Evolutionary conservation across 2,888 invertebrate genomes (phyloP), one percentile per base, ranked within the genome.

Genomic region (Drosophila neotestacea): DNA sequence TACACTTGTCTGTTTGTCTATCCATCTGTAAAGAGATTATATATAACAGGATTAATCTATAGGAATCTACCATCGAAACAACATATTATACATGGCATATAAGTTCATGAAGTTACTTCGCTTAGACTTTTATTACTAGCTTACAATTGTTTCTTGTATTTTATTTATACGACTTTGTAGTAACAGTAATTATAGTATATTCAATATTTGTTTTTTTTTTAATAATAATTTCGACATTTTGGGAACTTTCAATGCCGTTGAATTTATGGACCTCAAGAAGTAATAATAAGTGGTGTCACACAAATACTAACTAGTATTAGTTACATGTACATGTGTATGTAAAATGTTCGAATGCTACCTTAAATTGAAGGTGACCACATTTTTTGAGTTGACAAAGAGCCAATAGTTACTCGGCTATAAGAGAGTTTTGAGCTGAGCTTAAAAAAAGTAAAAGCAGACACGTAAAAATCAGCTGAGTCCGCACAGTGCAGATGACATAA

Each of bases 401-500:
- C n/a, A 30, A 32, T 32, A 9, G 7, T 11, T 7, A 48, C n/a
- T 30, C 27, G 4, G 16, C 39, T 13, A 39, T 28, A 28, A 28
- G 5, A 51, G 27, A 16, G 22, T 22, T 42, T 42, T 13, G 9
- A 22, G 42, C 22, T 3, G 11, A 42, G 42, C 5, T 16, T 22
- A 22, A 2, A n/a, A 52, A 63, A 64, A 64, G 72, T 71, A 70
- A 72, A 77, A 74, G 65, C 59, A 65, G 42, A 28, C 55, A 64
- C 46, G 62, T 52, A 34, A 61, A 74, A 77, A 61, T 75, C 62
- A 50, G 62, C 69, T 50, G 69, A 47, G 69, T 32, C 22, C 36
- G 42, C 39, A 50, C 42, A 50, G 39, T 50, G 55, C 64, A 46
- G 77, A 66, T 72, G 73, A 72, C 73, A 72, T 72, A 73, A 72